phyloP scores from a whole-genome alignment of 2,797 vertebrate genomes.

The Coilia nasus region DNA sequence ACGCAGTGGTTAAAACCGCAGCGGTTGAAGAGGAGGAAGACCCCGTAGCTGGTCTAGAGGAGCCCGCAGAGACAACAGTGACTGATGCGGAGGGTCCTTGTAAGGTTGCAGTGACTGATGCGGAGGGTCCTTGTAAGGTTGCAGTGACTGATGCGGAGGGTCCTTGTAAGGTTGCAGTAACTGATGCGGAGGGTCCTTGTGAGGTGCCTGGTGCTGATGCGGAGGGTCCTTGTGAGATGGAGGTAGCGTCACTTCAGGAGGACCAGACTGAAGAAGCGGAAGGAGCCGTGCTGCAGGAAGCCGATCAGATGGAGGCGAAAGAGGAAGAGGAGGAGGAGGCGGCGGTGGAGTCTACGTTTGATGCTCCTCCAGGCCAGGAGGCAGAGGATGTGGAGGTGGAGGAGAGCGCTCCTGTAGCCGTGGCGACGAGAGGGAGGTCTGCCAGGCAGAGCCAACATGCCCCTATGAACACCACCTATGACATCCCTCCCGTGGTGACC shows the following conservation, averaged over 20 bases:
- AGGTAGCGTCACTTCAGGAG: background rate
- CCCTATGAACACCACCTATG: slow-evolving; percentile 10
- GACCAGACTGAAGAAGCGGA: background rate
- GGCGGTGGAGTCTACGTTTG: slow-evolving; percentile 40
- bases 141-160: background rate
- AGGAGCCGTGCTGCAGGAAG: background rate
- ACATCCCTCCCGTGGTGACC: slow-evolving; percentile 51
- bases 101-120: background rate
- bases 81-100: background rate
- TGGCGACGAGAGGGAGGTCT: slow-evolving; percentile 42
- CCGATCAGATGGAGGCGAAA: background rate
- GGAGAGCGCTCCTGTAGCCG: background rate
- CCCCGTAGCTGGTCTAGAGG: background rate
- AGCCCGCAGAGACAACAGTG: background rate
- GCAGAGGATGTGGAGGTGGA: background rate
- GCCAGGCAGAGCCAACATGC: background rate
- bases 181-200: too few species aligned
- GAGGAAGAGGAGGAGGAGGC: background rate
- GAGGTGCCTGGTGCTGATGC: background rate
- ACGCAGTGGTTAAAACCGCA: background rate
- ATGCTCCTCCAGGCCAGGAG: slow-evolving; percentile 33
- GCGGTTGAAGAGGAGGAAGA: background rate
- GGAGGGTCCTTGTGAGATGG: background rate
- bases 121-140: background rate
- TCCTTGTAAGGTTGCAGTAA: background rate